Percentiles rank a stretch among this genome's conserved stretches.
These are phyloP conservation scores for Drosophila sproati DNA, from an alignment of 1,140 invertebrate species.

Conservation along the genomic window DNA sequence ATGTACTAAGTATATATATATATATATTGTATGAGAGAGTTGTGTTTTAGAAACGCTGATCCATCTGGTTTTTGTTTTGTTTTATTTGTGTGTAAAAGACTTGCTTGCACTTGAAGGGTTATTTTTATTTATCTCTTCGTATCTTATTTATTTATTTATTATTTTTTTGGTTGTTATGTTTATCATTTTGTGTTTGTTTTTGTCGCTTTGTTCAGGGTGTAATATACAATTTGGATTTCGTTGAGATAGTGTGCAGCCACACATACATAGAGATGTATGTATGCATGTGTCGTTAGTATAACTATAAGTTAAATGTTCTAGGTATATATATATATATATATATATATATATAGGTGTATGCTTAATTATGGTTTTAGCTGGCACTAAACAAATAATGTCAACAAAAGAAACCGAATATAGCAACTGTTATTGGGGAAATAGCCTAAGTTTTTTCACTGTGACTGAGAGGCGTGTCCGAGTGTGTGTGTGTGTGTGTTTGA, in stretches of 20 bases:
- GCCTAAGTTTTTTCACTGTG: slow-evolving; percentile 24
- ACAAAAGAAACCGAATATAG: slow-evolving; percentile 28
- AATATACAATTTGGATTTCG: slow-evolving; percentile 55
- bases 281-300: slow-evolving; percentile 10
- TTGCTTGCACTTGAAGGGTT: slow-evolving; percentile 46
- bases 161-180: not conserved
- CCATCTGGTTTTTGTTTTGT: slow-evolving; percentile 46
- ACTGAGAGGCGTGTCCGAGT: slow-evolving; percentile 15
- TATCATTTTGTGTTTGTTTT: slow-evolving; percentile 19
- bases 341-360: slow-evolving; percentile 8
- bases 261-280: not conserved
- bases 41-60: slow-evolving; percentile 68
- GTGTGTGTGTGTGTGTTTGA: slow-evolving; percentile 14
- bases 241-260: slow-evolving; percentile 30
- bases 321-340: slow-evolving; percentile 39
- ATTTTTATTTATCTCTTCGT: slow-evolving; percentile 18
- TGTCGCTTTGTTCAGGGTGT: slow-evolving; percentile 58
- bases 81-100: slow-evolving; percentile 51
- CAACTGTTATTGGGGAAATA: slow-evolving; percentile 33
- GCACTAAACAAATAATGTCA: slow-evolving; percentile 44
- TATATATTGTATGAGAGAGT: slow-evolving; percentile 57
- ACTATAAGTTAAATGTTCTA: slow-evolving; percentile 28
- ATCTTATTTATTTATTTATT: not conserved
- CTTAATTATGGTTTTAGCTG: slow-evolving; percentile 50
- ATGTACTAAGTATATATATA: slow-evolving; percentile 34